Percentiles rank a stretch among this genome's conserved stretches.
phyloP scores from a whole-genome alignment of 2,113 vertebrate genomes.

The Microtus richardsoni region DNA sequence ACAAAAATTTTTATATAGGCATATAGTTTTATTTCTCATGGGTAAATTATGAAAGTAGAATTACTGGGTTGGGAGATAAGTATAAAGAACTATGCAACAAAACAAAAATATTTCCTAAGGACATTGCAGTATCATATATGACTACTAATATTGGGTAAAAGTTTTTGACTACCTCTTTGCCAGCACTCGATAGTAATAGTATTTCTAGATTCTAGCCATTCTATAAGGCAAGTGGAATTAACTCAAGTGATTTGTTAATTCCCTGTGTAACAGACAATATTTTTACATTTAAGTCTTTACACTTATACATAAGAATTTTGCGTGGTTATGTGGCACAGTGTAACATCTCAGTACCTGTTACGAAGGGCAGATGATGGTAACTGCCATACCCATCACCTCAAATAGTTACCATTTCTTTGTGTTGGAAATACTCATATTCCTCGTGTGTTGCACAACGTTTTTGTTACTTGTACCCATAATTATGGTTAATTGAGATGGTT shows the following conservation, averaged over 20 bases:
- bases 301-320: not conserved
- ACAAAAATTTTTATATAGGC: not conserved
- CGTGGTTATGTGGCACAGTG: not conserved
- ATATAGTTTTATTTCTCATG: not conserved
- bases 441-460: not conserved
- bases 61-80: not conserved
- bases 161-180: not conserved
- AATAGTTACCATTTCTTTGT: not conserved
- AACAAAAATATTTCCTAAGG: constrained; percentile 10
- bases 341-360: not conserved
- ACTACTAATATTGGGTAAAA: not conserved
- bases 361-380: not conserved
- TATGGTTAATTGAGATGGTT: not conserved
- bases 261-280: not conserved
- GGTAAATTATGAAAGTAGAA: constrained; percentile 16
- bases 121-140: not conserved
- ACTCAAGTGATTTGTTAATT: not conserved
- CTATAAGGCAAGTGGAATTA: not conserved
- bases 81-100: not conserved
- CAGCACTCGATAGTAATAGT: not conserved
- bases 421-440: not conserved
- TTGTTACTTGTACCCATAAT: not conserved
- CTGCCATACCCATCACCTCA: not conserved
- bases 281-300: not conserved
- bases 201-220: not conserved